Evolutionary conservation across 1,140 invertebrate genomes (phyloP).

Genomic region (Pissodes strobi): DNA sequence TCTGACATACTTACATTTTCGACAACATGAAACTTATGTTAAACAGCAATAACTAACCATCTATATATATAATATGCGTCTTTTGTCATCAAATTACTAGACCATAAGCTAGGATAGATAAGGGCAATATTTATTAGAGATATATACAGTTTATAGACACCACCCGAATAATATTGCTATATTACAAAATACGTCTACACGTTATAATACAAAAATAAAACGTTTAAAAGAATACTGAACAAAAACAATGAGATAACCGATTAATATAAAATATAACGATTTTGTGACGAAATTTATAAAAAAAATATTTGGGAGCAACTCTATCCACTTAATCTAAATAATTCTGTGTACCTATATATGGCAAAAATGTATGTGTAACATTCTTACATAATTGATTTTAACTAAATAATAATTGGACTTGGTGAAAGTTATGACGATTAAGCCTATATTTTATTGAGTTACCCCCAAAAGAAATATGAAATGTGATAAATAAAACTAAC

Average conservation of each 20-base stretch:
- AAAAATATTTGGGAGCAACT: background rate
- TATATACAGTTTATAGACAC: conserved; percentile 40
- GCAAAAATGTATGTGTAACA: too few relatives aligned
- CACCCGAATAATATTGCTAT: conserved; percentile 33
- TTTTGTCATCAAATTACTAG: conserved; percentile 28
- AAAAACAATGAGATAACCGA: conserved; percentile 21
- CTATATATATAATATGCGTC: background rate
- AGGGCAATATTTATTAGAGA: conserved; percentile 14
- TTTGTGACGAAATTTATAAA: background rate
- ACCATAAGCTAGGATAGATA: conserved; percentile 30
- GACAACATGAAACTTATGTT: too few relatives aligned
- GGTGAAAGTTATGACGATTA: too few relatives aligned
- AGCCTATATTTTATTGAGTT: too few relatives aligned
- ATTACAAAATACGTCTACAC: conserved; percentile 24
- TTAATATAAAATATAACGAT: conserved; percentile 11
- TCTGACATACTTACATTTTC: too few relatives aligned
- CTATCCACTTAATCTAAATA: too few relatives aligned
- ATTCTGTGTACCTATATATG: background rate
- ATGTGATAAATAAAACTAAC: background rate
- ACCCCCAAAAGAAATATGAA: too few relatives aligned
- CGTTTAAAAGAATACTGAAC: conserved; percentile 18
- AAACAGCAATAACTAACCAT: too few relatives aligned
- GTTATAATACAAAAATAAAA: conserved; percentile 31
- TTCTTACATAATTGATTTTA: too few relatives aligned
- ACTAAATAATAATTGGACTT: too few relatives aligned